phyloP scores from a whole-genome alignment of 2,888 invertebrate species.

The Endotricha flammealis region DNA sequence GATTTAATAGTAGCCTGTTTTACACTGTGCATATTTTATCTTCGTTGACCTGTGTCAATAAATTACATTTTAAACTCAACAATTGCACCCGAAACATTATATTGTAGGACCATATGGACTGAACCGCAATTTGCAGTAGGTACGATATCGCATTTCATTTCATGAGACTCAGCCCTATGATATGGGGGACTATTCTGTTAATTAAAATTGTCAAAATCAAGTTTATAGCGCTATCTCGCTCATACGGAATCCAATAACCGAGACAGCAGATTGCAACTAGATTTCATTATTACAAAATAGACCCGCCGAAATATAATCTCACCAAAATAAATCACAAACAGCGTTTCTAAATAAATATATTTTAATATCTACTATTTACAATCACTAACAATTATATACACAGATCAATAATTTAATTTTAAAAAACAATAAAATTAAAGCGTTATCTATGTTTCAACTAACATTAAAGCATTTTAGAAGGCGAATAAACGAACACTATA shows the following conservation, averaged over 20 bases:
- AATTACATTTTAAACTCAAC: conserved; percentile 36
- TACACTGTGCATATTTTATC: conserved; percentile 47
- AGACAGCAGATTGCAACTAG: too few species aligned
- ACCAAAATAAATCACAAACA: conserved; percentile 39
- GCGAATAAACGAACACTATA: conserved; percentile 67
- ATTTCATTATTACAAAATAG: too few species aligned
- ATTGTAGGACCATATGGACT: too few species aligned
- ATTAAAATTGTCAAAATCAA: too few species aligned
- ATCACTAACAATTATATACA: conserved; percentile 70
- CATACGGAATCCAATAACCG: too few species aligned
- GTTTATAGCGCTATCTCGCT: too few species aligned
- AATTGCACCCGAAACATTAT: conserved; percentile 56
- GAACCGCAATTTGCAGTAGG: too few species aligned
- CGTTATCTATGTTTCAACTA: conserved; percentile 57
- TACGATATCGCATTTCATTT: too few species aligned
- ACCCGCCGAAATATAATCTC: too few species aligned
- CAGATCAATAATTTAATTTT: conserved; percentile 61
- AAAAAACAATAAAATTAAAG: conserved; percentile 42
- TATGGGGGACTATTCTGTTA: too few species aligned
- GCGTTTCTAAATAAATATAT: conserved; percentile 55
- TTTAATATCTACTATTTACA: conserved; percentile 65
- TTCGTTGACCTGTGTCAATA: conserved; percentile 38
- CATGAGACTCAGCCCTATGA: too few species aligned
- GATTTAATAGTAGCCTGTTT: conserved; percentile 25
- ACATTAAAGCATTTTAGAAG: conserved; percentile 74